Conservation (phyloP, 2,113 vertebrate species). For the Trematocara nigrifrons region DNA sequence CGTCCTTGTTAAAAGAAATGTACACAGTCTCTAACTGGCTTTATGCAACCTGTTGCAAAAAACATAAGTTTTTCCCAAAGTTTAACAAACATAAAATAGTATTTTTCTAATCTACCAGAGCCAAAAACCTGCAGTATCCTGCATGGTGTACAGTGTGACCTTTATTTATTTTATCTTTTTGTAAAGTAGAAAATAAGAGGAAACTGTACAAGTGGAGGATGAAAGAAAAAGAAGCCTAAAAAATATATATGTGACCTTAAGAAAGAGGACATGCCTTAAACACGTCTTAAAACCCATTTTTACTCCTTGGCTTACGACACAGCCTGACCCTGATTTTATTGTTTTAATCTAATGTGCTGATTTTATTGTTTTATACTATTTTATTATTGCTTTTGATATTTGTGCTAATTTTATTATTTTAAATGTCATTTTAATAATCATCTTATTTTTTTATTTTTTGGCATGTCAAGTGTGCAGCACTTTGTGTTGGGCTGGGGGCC, state of each 20-base stretch:
- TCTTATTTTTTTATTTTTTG: no score
- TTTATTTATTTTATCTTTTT: not conserved
- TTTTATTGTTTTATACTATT: no score
- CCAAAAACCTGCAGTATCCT: fast-evolving
- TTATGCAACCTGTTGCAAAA: not conserved
- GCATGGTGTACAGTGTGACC: not conserved
- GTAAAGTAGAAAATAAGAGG: not conserved
- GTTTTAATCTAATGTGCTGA: no score
- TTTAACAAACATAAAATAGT: not conserved
- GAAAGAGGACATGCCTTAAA: not conserved
- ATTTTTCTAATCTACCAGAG: not conserved
- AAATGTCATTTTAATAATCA: no score
- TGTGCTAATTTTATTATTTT: no score
- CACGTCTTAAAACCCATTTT: no score
- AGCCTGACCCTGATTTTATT: no score
- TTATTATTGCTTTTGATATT: no score
- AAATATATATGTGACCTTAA: not conserved
- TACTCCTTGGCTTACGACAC: no score
- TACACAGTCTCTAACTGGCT: not conserved
- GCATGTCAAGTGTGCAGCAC: no score
- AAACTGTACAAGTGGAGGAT: not conserved
- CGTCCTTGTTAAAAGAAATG: not conserved
- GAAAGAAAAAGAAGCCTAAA: not conserved
- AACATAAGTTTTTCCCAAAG: not conserved
- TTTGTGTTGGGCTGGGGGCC: no score